Evolutionary conservation across 2,113 vertebrate species (phyloP).

Genomic region (Ptychochromis oligacanthus): DNA sequence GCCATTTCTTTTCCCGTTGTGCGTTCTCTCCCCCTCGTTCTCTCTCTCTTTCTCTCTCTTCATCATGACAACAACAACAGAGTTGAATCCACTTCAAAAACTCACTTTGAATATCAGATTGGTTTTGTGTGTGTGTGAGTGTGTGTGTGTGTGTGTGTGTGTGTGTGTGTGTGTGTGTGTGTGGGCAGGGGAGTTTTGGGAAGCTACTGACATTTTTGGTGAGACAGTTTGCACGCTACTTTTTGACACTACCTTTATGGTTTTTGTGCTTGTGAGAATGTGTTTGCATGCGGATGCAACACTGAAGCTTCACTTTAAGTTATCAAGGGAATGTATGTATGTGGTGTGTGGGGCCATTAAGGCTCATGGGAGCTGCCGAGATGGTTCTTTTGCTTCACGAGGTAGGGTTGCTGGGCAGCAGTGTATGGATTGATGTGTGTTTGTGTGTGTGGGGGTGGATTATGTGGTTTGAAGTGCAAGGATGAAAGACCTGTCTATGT

Average conservation of each 20-base stretch:
- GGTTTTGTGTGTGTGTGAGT: slow-evolving; percentile 34
- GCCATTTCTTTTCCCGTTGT: slow-evolving; percentile 74
- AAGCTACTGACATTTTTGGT: slow-evolving; percentile 60
- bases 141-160: slow-evolving; percentile 32
- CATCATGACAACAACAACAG: slow-evolving; percentile 62
- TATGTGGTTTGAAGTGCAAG: slow-evolving; percentile 25
- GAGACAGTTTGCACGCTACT: slow-evolving; percentile 23
- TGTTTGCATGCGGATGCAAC: slow-evolving; percentile 16
- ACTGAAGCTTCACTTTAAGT: slow-evolving; percentile 18
- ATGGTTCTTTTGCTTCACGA: slow-evolving; percentile 15
- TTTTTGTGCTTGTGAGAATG: background rate
- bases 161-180: slow-evolving; percentile 32
- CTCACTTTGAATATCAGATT: slow-evolving; percentile 72
- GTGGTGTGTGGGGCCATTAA: slow-evolving; percentile 9
- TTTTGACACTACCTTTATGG: slow-evolving; percentile 2
- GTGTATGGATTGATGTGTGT: background rate
- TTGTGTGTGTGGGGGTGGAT: slow-evolving; percentile 21
- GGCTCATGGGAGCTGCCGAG: slow-evolving; percentile 35
- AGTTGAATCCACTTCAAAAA: slow-evolving; percentile 66
- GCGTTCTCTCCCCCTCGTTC: slow-evolving; percentile 12
- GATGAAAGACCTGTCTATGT: slow-evolving; percentile 30
- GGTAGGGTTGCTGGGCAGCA: background rate
- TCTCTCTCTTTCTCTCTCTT: slow-evolving; percentile 33
- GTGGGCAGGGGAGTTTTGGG: slow-evolving; percentile 30
- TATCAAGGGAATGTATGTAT: slow-evolving; percentile 31